Evolutionary conservation across 2,113 vertebrate genomes (phyloP).

Genomic region (Balaenoptera acutorostrata): DNA sequence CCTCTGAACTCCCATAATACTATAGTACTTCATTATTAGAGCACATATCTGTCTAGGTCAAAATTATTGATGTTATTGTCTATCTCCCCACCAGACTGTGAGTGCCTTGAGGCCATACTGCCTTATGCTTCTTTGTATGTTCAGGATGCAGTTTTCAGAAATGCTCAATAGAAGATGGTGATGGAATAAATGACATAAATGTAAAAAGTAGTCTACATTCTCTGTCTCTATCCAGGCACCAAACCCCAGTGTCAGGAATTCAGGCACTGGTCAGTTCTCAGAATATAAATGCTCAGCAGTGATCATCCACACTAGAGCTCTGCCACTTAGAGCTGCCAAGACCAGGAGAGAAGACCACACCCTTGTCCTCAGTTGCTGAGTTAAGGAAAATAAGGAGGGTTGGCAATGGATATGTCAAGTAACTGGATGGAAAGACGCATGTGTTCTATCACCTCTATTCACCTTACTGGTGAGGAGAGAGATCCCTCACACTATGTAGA

Average conservation of each 20-base stretch:
- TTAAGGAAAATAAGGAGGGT: background rate
- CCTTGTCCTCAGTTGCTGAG: background rate
- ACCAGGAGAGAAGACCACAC: background rate
- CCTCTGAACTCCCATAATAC: background rate
- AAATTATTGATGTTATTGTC: conserved; percentile 20
- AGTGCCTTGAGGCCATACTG: background rate
- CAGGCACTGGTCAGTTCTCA: background rate
- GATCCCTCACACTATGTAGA: background rate
- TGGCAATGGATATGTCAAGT: background rate
- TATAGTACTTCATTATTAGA: conserved; percentile 11
- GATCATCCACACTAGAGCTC: background rate
- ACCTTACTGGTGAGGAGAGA: background rate
- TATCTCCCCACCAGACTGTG: background rate
- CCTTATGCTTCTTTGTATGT: background rate
- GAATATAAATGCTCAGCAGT: background rate
- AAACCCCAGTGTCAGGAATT: background rate
- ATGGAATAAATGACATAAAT: background rate
- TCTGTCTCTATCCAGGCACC: background rate
- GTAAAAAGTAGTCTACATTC: background rate
- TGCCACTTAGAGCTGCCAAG: background rate
- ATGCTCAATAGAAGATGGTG: background rate
- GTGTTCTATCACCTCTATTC: background rate
- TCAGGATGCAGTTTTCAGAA: conserved; percentile 7
- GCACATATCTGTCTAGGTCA: background rate
- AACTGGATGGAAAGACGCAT: background rate